phyloP scores from a whole-genome alignment of 92 coral and sea anemone species.

The Anthopleura xanthogrammica region DNA sequence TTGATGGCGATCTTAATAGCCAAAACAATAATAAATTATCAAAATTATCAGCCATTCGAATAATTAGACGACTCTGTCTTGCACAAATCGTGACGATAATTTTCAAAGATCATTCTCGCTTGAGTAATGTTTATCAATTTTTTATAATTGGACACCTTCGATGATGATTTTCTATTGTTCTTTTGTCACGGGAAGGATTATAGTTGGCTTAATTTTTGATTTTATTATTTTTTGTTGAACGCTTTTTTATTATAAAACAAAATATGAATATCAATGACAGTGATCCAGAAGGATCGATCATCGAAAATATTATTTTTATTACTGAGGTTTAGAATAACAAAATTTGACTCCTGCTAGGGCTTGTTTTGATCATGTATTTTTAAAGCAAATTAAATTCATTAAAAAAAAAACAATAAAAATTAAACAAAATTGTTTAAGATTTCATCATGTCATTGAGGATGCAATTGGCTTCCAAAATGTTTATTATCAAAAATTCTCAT shows the following conservation, averaged over 20 bases:
- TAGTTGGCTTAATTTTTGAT: slow-evolving; percentile 6
- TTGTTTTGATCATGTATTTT: neutral
- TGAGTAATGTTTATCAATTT: neutral
- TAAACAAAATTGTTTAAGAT: neutral
- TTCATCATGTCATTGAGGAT: neutral
- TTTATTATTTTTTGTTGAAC: slow-evolving; percentile 16
- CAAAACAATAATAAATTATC: neutral
- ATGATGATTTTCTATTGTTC: slow-evolving; percentile 11
- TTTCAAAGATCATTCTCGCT: neutral
- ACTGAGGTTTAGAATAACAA: neutral
- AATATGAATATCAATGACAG: neutral
- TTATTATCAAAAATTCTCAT: too few species aligned
- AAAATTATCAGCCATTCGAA: neutral
- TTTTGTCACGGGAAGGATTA: slow-evolving; percentile 28
- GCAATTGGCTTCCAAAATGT: too few species aligned
- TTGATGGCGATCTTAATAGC: slow-evolving; percentile 1
- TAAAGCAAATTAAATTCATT: neutral
- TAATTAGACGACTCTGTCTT: neutral
- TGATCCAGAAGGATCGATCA: neutral
- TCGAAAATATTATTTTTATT: too few species aligned
- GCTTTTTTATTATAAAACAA: slow-evolving; percentile 1
- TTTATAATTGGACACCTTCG: slow-evolving; percentile 20
- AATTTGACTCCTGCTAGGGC: neutral
- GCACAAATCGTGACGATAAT: neutral
- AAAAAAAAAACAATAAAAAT: neutral